phyloP scores from a whole-genome alignment of 2,888 invertebrate species.

The Heliconius hortense region DNA sequence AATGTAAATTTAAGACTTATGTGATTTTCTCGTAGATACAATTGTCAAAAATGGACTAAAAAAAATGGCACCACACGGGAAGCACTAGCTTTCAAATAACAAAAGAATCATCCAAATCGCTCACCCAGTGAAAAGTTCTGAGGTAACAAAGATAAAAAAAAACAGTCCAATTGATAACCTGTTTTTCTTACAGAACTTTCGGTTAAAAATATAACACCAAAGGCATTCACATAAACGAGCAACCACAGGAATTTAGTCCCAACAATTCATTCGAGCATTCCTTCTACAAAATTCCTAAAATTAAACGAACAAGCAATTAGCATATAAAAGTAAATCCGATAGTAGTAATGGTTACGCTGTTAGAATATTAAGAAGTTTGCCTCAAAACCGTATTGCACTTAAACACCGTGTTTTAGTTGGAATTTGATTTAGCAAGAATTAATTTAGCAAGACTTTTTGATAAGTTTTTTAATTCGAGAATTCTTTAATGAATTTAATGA shows the following conservation, averaged over 20 bases:
- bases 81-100: no score
- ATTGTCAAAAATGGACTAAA: no score
- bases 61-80: no score
- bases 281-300: conserved; percentile 28
- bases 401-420: conserved; percentile 3
- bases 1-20: no score
- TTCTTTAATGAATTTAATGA: conserved; percentile 5
- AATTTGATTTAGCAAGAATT: conserved; percentile 16
- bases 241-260: conserved; percentile 23
- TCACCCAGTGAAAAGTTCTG: no score
- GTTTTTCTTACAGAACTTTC: no score
- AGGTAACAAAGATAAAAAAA: no score
- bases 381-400: conserved; percentile 9
- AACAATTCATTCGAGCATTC: conserved; percentile 29
- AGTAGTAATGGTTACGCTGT: conserved; percentile 36
- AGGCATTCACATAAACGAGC: background rate
- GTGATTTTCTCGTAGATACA: no score
- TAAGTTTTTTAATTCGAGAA: conserved; percentile 6
- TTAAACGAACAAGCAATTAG: conserved; percentile 38
- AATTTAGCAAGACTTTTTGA: conserved; percentile 10
- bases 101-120: no score
- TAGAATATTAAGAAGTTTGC: conserved; percentile 33
- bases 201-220: background rate
- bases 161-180: no score
- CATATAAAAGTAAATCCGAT: conserved; percentile 42